Evolutionary conservation across 2,113 vertebrate species (phyloP).

Genomic region (Labrus mixtus): DNA sequence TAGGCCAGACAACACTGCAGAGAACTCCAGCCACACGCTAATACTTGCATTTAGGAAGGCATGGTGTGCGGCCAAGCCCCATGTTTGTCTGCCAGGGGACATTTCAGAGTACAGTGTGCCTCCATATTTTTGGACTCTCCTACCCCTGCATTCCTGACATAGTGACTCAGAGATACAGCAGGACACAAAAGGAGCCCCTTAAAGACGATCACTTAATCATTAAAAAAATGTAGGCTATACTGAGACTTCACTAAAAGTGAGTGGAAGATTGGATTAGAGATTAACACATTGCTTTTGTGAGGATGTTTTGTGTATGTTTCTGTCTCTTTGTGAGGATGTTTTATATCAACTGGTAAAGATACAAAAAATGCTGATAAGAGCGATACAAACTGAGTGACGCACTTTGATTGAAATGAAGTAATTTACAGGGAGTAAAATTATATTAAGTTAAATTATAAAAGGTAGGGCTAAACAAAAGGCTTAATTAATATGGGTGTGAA

Average conservation of each 20-base stretch:
- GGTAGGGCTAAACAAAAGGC: too few relatives aligned
- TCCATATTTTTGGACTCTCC: constrained; percentile 23
- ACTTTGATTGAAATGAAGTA: background rate
- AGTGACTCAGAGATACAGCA: constrained; percentile 18
- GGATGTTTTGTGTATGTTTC: background rate
- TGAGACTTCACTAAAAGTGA: background rate
- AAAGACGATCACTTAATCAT: background rate
- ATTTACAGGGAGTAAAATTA: background rate
- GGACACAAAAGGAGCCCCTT: background rate
- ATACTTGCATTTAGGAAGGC: constrained; percentile 8
- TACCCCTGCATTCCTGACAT: constrained; percentile 24
- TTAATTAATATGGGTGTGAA: background rate
- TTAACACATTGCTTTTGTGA: background rate
- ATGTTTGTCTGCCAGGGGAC: constrained; percentile 57
- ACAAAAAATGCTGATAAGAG: background rate
- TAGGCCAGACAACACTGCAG: constrained; percentile 13
- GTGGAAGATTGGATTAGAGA: background rate
- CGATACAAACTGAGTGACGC: background rate
- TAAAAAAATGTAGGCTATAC: background rate
- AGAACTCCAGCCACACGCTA: constrained; percentile 31
- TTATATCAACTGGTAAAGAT: background rate
- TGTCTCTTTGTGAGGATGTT: background rate
- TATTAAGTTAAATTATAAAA: too few relatives aligned
- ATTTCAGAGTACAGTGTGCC: constrained; percentile 40
- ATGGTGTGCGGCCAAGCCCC: constrained; percentile 47